Evolutionary conservation across 2,113 vertebrate species (phyloP).

Genomic region (Pygoscelis antarcticus): DNA sequence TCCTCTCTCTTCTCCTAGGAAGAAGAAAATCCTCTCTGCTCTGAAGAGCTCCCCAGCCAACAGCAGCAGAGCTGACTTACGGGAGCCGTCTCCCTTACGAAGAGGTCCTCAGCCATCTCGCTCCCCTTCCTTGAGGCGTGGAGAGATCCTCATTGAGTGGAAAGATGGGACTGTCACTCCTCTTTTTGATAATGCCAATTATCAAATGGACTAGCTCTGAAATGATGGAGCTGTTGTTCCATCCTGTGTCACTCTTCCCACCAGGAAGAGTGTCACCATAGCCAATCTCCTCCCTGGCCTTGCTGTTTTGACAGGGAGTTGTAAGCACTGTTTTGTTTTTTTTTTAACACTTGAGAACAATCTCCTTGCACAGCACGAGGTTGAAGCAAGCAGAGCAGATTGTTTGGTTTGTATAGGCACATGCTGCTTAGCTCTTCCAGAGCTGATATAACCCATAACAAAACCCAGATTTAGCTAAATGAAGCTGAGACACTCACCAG

Average conservation of each 20-base stretch:
- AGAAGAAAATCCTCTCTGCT: conserved; percentile 81
- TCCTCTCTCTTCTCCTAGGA: conserved; percentile 55
- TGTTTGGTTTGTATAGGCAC: not conserved
- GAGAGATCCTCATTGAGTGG: conserved; percentile 87
- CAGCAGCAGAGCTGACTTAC: conserved; percentile 48
- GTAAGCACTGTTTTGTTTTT: not conserved
- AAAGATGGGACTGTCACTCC: conserved; percentile 85
- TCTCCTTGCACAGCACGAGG: not conserved
- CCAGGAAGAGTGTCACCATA: not conserved
- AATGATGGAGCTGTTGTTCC: not conserved
- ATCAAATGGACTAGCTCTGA: conserved; percentile 17
- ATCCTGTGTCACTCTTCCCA: not conserved
- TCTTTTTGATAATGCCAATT: conserved; percentile 74
- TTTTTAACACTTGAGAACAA: conserved; percentile 6
- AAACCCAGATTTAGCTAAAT: not conserved
- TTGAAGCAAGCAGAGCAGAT: not conserved
- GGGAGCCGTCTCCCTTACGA: not conserved
- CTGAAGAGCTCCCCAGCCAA: conserved; percentile 73
- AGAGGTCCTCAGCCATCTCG: conserved; percentile 42
- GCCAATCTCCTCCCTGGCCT: not conserved
- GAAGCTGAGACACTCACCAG: not conserved
- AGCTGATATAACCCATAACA: not conserved
- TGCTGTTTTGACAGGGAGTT: not conserved
- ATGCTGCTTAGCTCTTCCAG: not conserved
- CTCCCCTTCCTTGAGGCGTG: conserved; percentile 74